Base-by-base conservation (phyloP, 2,888 invertebrate genomes). In the Chromoteleia sp. region DNA sequence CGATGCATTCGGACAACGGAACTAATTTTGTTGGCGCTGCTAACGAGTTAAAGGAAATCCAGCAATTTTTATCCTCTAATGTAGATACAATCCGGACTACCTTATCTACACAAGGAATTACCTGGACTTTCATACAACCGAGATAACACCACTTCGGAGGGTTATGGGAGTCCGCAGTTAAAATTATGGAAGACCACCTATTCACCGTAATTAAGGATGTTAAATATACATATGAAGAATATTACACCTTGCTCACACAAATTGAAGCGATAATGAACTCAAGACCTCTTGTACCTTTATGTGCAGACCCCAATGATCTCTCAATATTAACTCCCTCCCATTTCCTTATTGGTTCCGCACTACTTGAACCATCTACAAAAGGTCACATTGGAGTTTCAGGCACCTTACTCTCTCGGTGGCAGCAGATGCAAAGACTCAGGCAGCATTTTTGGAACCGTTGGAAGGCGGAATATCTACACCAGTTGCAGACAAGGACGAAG, bases 1-100 rank as follows among this genome's bases (percentile, higher is more conserved):
- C n/a, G 12, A 12, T 39, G 39, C 3, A 7, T 39, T n/a, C 39
- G 2, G 39, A 39, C 12, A 39, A 39, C 7, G 39, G 5, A 1
- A 39, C 39, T 6, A 39, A 39, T 39, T 39, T 39, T 12, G 39
- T 39, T n/a, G 39, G 39, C 3, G 39, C 39, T 12, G 39, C 39
- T 2, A 39, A 39, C 39, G 39, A 39, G 14, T 39, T 39, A 14
- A 39, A 7, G 6, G 39, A 39, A 2, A 7, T 39, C 39, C 12
- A 39, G 12, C 3, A 39, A 7, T 39, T 39, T 39, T 14, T 39
- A 12, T 12, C 5, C 2, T 2, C 12, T 4, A 39, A 39, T 14
- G 39, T 12, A 39, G 39, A 39, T 4, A 39, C 3, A 0, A 39
- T 39, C 2, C n/a, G 12, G 12, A 39, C 39, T 2, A n/a, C 3